These are phyloP conservation scores for Thamnophis sirtalis DNA, from an alignment of 2,113 vertebrate genomes.

Conservation along the genomic window DNA sequence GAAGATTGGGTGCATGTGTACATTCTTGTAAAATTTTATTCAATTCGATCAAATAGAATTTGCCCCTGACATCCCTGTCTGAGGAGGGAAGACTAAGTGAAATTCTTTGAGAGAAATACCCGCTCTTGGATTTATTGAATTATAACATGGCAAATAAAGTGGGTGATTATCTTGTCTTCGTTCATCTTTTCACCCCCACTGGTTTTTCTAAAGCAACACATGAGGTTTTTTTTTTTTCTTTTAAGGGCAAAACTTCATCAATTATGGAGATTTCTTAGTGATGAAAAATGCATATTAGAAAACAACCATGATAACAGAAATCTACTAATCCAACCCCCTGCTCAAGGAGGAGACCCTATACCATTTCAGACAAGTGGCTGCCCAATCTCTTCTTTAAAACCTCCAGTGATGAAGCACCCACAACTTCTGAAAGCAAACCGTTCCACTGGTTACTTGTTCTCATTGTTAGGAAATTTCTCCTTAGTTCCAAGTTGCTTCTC, in stretches of 20 bases:
- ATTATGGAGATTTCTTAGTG: background rate
- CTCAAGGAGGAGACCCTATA: too few species aligned
- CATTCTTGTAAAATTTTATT: background rate
- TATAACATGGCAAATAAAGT: background rate
- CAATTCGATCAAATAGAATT: background rate
- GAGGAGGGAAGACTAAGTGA: background rate
- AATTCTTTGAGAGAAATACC: background rate
- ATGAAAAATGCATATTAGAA: background rate
- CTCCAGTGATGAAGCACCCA: too few species aligned
- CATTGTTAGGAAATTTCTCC: too few species aligned
- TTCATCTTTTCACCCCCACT: background rate
- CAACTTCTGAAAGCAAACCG: too few species aligned
- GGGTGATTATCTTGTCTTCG: background rate
- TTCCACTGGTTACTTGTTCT: too few species aligned
- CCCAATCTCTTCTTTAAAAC: too few species aligned
- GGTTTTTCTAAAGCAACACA: background rate
- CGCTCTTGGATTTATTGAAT: background rate
- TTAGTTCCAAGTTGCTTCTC: too few species aligned
- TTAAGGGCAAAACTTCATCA: background rate
- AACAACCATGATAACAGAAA: background rate
- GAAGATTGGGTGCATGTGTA: background rate
- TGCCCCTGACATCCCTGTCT: background rate
- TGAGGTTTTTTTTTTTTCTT: background rate
- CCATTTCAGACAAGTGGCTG: too few species aligned
- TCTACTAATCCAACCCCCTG: background rate